phyloP scores from a whole-genome alignment of 2,113 vertebrate species.

The Paradoxurus hermaphroditus region DNA sequence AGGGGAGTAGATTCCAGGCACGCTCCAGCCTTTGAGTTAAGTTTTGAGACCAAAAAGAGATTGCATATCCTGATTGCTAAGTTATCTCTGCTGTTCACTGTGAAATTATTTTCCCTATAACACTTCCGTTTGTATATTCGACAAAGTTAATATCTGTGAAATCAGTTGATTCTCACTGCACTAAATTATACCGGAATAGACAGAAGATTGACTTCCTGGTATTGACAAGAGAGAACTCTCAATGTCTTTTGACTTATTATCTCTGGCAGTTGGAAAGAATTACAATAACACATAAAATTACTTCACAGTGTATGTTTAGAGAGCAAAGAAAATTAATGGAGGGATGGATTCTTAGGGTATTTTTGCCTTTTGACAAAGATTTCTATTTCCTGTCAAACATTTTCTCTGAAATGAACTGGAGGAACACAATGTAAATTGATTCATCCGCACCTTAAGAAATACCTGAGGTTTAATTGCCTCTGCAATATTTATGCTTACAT shows the following conservation, averaged over 20 bases:
- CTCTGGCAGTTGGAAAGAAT: conserved; percentile 76
- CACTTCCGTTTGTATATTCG: conserved; percentile 80
- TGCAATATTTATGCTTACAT: conserved; percentile 83
- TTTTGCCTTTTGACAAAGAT: conserved; percentile 65
- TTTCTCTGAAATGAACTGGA: conserved; percentile 64
- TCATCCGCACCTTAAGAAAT: conserved; percentile 60
- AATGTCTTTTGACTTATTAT: conserved; percentile 78
- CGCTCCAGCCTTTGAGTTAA: conserved; percentile 45
- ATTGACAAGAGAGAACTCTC: conserved; percentile 80
- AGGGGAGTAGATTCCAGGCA: conserved; percentile 56
- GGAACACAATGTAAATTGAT: conserved; percentile 63
- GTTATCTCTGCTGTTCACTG: conserved; percentile 77
- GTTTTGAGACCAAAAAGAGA: conserved; percentile 78
- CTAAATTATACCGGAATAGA: conserved; percentile 79
- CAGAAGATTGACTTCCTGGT: conserved; percentile 81
- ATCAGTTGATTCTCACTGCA: conserved; percentile 82
- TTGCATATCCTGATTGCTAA: conserved; percentile 78
- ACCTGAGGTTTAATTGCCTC: conserved; percentile 73
- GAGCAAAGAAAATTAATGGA: conserved; percentile 67
- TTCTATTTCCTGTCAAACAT: conserved; percentile 58
- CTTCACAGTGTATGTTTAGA: conserved; percentile 70
- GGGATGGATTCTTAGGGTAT: conserved; percentile 35
- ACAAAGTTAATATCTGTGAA: conserved; percentile 83
- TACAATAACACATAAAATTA: conserved; percentile 77
- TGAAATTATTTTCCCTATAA: conserved; percentile 78